A percentile compares a stretch with the other conserved stretches of the same genome.
phyloP scores from a whole-genome alignment of 1,140 invertebrate species.

The Leguminivora glycinivorella region DNA sequence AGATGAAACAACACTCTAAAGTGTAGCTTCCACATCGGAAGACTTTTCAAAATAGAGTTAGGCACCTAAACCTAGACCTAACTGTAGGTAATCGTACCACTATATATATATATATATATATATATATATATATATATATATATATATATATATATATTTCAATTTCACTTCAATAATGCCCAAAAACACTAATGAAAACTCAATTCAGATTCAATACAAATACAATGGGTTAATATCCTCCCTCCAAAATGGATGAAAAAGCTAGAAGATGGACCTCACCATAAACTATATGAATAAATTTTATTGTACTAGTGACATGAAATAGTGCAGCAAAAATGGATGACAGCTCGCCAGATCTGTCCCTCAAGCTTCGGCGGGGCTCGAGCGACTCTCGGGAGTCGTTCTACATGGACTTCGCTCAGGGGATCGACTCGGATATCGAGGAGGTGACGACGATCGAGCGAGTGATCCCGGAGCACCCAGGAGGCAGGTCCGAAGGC shows the following conservation, averaged over 20 bases:
- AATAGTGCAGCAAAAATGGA: constrained; percentile 79
- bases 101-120: too few relatives aligned
- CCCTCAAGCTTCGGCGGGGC: constrained; percentile 88
- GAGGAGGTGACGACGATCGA: constrained; percentile 87
- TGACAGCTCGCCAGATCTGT: constrained; percentile 91
- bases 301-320: constrained; percentile 44
- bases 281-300: not conserved
- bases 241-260: not conserved
- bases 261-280: not conserved
- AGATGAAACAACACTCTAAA: too few relatives aligned
- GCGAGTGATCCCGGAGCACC: constrained; percentile 72
- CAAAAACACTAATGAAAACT: constrained; percentile 27
- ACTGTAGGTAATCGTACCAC: too few relatives aligned
- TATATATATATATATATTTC: too few relatives aligned
- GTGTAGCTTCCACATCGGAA: too few relatives aligned
- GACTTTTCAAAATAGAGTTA: too few relatives aligned
- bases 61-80: too few relatives aligned
- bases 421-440: constrained; percentile 92
- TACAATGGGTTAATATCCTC: constrained; percentile 52
- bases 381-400: constrained; percentile 92
- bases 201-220: constrained; percentile 8
- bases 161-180: constrained; percentile 15
- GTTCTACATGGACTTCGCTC: constrained; percentile 93
- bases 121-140: too few relatives aligned
- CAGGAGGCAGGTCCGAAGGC: constrained; percentile 69